A percentile compares a stretch with the other conserved stretches of the same genome.
Evolutionary conservation across 64 coral and sea anemone species (phyloP).

Genomic region (Trachythela sp.): DNA sequence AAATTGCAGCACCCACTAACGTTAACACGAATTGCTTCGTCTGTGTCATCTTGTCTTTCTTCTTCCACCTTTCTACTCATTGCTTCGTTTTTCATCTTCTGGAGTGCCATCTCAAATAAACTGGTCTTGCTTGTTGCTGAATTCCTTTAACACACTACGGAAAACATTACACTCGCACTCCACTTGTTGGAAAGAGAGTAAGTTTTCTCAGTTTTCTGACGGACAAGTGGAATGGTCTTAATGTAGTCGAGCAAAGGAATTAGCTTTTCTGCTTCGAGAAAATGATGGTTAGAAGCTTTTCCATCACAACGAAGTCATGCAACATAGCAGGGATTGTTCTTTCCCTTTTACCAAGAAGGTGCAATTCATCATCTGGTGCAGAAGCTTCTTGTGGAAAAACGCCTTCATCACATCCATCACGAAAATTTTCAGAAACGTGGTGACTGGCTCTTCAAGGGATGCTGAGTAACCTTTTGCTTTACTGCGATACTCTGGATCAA

Average conservation of each 20-base stretch:
- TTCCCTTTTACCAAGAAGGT: neutral
- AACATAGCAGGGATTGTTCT: constrained; percentile 16
- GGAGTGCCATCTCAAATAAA: neutral
- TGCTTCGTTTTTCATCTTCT: constrained; percentile 3
- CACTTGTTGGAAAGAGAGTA: neutral
- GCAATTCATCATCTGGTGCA: neutral
- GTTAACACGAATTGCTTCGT: neutral
- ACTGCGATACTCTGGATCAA: neutral
- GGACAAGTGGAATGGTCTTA: neutral
- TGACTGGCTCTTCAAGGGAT: constrained; percentile 20
- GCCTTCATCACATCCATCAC: constrained; percentile 22
- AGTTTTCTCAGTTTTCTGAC: neutral
- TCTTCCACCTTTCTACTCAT: neutral
- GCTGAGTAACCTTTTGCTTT: constrained; percentile 24
- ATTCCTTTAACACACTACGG: neutral
- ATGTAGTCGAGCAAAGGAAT: neutral
- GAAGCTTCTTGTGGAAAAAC: constrained; percentile 6
- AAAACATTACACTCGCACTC: constrained; percentile 17
- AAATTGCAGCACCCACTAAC: neutral
- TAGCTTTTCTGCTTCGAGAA: constrained; percentile 5
- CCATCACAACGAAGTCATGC: neutral
- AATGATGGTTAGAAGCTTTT: neutral
- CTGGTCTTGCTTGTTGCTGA: neutral
- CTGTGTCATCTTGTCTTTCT: constrained; percentile 1
- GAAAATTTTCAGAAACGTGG: constrained; percentile 8